Conservation (phyloP, 2,888 invertebrate genomes). For the Macaria notata region DNA sequence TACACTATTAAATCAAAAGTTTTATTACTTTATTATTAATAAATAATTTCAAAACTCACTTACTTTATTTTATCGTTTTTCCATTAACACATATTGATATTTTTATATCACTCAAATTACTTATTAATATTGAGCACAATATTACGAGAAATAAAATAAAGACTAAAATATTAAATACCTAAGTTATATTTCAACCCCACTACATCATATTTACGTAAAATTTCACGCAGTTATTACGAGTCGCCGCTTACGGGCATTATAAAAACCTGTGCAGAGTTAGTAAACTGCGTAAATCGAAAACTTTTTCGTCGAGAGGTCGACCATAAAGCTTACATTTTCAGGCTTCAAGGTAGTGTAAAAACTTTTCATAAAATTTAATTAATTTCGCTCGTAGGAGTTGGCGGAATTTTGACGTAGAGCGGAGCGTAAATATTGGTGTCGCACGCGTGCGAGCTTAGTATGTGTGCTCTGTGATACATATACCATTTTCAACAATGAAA, state of each 20-base stretch:
- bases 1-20: no score
- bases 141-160: no score
- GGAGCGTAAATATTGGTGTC: slow-evolving; percentile 33
- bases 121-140: no score
- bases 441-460: slow-evolving; percentile 6
- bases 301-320: slow-evolving; percentile 38
- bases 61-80: no score
- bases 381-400: slow-evolving; percentile 43
- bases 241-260: slow-evolving; percentile 27
- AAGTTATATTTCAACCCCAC: no score
- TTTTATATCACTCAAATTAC: no score
- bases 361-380: slow-evolving; percentile 48
- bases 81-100: no score
- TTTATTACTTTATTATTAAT: no score
- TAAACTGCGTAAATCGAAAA: slow-evolving; percentile 39
- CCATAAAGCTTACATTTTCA: slow-evolving; percentile 40
- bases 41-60: no score
- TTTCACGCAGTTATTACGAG: slow-evolving; percentile 1
- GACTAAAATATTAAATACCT: no score
- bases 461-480: neutral
- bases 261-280: slow-evolving; percentile 23
- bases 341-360: slow-evolving; percentile 42
- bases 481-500: no score
- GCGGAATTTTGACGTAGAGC: slow-evolving; percentile 35
- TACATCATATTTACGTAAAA: neutral